These are phyloP conservation scores for Columbina picui DNA, from an alignment of 2,113 vertebrate species.

Conservation along the genomic window DNA sequence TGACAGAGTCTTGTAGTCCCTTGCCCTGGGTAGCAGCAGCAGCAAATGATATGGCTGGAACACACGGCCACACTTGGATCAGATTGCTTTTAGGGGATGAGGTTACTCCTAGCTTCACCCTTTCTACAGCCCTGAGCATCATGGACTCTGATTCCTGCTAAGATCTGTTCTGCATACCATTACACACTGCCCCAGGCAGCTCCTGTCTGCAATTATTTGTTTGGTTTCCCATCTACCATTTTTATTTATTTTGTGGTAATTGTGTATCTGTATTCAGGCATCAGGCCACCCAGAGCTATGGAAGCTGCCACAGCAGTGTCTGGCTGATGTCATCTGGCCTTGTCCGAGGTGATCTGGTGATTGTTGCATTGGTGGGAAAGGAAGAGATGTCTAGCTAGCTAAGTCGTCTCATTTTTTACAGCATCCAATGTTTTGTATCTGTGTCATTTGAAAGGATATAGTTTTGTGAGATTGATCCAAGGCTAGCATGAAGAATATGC, in stretches of 20 bases:
- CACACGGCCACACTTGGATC: rapidly evolving
- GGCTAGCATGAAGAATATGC: conserved; percentile 79
- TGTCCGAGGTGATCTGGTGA: neutral
- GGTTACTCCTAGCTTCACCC: neutral
- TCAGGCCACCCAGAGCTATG: neutral
- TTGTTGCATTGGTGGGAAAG: neutral
- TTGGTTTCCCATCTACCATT: neutral
- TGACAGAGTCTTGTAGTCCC: rapidly evolving
- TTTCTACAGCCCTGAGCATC: rapidly evolving
- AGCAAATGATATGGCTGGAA: neutral
- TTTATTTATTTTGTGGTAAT: neutral
- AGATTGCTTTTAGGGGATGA: rapidly evolving
- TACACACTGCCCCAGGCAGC: neutral
- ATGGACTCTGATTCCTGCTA: neutral
- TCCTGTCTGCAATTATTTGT: neutral
- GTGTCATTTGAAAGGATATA: conserved; percentile 75
- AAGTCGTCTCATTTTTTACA: conserved; percentile 65
- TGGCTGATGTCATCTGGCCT: neutral
- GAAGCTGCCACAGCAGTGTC: neutral
- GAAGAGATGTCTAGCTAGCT: conserved; percentile 8
- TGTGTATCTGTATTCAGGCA: neutral
- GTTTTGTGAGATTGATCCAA: conserved; percentile 75
- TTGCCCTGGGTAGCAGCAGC: neutral
- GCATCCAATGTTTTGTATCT: conserved; percentile 67
- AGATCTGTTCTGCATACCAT: neutral